Evolutionary conservation across 2,888 invertebrate genomes (phyloP), one percentile per base, ranked within the genome.

Genomic region (Drosophila seclusa): DNA sequence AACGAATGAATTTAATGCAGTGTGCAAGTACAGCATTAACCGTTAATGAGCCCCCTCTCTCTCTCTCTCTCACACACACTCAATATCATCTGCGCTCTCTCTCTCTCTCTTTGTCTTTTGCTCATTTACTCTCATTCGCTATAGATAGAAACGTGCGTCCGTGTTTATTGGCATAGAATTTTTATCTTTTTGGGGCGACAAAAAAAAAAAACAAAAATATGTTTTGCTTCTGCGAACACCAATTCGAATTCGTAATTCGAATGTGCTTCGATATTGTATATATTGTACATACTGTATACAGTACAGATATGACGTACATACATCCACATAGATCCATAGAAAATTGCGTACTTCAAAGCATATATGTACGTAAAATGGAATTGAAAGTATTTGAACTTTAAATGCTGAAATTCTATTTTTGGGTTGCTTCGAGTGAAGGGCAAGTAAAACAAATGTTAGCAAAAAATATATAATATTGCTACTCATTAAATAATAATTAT

Each of bases 1-100:
- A 75, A 66, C 55, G 62, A 80, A 68, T 80, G 59, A 80, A 68
- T 83, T 58, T 69, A 48, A 65, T 73, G 69, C 68, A 55, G 53
- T 40, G 21, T 61, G 53, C 66, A 69, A 75, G 61, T 52, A 64
- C 64, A 72, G 57, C 32, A 55, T 54, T 49, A 52, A 48, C 42
- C 42, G 50, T 66, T 50, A 36, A 61, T 53, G 63, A 49, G 66
- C 55, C 53, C 50, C 32, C 32, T 32, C 11, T 32, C 32, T 53
- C 52, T 21, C 36, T 45, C 21, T 42, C 49, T 59, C 59, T 34
- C n/a, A 53, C 21, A 13, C 42, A 57, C 32, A 40, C 48, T 76
- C 50, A 31, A 52, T 38, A 54, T 34, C 7, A 58, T 66, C 29
- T 32, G 42, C 16, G 11, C 34, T 34, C 55, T 58, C 13, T 52